Conservation (phyloP, 1,140 invertebrate species). For the fruit fly (Drosophila melanogaster) region DNA sequence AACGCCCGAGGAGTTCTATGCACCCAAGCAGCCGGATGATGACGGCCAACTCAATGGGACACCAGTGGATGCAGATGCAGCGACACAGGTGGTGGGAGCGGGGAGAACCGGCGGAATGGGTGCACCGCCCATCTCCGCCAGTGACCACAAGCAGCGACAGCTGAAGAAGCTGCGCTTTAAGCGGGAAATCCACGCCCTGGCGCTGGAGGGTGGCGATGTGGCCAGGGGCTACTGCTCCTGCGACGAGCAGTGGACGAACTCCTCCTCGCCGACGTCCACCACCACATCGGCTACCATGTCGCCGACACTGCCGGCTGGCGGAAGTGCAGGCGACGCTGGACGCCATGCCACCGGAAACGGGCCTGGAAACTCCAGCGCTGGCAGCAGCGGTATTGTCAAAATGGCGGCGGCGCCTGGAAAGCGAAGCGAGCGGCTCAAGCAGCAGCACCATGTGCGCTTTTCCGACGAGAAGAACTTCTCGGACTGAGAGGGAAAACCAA, state of each 20-base stretch:
- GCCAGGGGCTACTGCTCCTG: conserved; percentile 80
- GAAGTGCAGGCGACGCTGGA: conserved; percentile 23
- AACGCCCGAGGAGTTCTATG: conserved; percentile 75
- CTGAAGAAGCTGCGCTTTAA: conserved; percentile 67
- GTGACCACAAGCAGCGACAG: conserved; percentile 49
- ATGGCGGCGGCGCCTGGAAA: conserved; percentile 39
- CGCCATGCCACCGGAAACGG: conserved; percentile 38
- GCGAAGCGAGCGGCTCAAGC: conserved; percentile 62
- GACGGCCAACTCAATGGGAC: conserved; percentile 68
- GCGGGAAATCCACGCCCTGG: conserved; percentile 71
- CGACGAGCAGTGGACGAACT: conserved; percentile 80
- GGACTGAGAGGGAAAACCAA: conserved; percentile 60
- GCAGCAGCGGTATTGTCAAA: conserved; percentile 63
- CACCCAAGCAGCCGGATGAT: conserved; percentile 63
- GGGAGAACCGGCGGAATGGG: not conserved
- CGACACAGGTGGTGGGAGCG: not conserved
- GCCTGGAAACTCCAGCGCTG: conserved; percentile 38
- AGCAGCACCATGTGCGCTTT: conserved; percentile 82
- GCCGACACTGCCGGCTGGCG: conserved; percentile 46
- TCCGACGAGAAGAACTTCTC: conserved; percentile 83
- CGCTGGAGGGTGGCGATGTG: conserved; percentile 76
- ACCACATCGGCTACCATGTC: conserved; percentile 66
- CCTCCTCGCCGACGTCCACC: conserved; percentile 68
- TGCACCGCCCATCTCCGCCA: conserved; percentile 13
- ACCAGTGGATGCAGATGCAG: conserved; percentile 26